Conservation (phyloP, 2,888 invertebrate genomes). For the Euzetes globulus region DNA sequence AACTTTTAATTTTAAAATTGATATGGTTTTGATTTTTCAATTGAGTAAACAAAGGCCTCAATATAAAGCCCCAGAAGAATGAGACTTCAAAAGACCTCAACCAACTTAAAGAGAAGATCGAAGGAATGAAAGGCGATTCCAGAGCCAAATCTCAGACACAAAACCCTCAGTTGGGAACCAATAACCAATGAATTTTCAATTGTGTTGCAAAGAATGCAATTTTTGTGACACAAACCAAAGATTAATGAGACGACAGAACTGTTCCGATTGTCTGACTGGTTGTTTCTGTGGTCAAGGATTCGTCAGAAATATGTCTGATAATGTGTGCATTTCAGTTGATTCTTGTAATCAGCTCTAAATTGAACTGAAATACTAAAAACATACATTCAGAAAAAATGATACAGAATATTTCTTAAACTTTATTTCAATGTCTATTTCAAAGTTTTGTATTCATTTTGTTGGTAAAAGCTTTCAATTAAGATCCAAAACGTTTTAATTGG, state of each 20-base stretch:
- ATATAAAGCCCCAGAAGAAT: conserved; percentile 78
- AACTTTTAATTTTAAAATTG: too few relatives aligned
- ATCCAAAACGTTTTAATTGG: too few relatives aligned
- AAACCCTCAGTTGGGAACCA: conserved; percentile 46
- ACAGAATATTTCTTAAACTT: too few relatives aligned
- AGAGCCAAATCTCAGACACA: conserved; percentile 43
- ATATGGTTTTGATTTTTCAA: too few relatives aligned
- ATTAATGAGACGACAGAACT: background rate
- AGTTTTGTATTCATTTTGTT: too few relatives aligned
- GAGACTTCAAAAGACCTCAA: conserved; percentile 73
- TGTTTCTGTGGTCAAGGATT: background rate
- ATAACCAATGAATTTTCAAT: conserved; percentile 47
- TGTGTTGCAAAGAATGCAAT: background rate
- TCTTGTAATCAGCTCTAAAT: too few relatives aligned
- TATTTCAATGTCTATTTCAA: too few relatives aligned
- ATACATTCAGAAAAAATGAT: too few relatives aligned
- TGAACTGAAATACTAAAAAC: too few relatives aligned
- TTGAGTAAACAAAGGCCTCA: too few relatives aligned
- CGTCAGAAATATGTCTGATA: background rate
- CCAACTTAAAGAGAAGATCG: conserved; percentile 52
- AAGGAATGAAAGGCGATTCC: conserved; percentile 22
- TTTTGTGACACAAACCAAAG: background rate
- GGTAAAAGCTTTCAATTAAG: too few relatives aligned
- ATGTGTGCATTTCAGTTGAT: background rate
- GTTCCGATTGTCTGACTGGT: background rate